Percentiles rank a stretch among this genome's conserved stretches.
phyloP scores from a whole-genome alignment of 2,113 vertebrate species.

The Myocastor coypus region DNA sequence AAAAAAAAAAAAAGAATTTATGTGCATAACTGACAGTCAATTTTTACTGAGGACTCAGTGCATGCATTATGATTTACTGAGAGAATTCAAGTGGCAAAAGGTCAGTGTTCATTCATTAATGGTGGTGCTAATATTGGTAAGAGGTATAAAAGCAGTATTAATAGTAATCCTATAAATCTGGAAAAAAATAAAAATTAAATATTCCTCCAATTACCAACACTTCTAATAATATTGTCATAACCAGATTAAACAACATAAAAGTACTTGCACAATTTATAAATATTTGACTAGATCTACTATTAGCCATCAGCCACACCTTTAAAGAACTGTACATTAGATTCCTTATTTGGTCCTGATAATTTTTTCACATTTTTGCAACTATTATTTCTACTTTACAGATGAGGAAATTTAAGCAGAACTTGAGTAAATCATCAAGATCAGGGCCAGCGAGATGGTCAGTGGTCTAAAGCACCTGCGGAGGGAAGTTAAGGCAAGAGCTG shows the following conservation, averaged over 20 bases:
- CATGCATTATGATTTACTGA: not conserved
- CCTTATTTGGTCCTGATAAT: not conserved
- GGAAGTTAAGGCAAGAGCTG: too few relatives aligned
- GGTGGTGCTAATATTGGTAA: not conserved
- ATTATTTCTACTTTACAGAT: not conserved
- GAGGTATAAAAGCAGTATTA: not conserved
- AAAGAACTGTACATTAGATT: not conserved
- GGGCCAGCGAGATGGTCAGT: too few relatives aligned
- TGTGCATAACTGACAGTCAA: not conserved
- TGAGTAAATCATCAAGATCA: not conserved
- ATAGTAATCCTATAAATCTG: constrained; percentile 12
- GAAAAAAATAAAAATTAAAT: constrained; percentile 35
- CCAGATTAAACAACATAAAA: constrained; percentile 15
- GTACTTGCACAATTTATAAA: not conserved
- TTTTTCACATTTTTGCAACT: not conserved
- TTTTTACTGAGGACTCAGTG: not conserved
- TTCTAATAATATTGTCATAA: constrained; percentile 13
- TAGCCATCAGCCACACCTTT: not conserved
- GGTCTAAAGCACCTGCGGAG: too few relatives aligned
- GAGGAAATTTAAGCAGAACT: not conserved
- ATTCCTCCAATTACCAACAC: not conserved
- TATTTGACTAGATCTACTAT: not conserved
- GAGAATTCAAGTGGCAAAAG: constrained; percentile 20
- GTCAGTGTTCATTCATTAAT: not conserved
- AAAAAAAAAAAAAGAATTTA: too few relatives aligned